Evolutionary conservation across 1,140 invertebrate species (phyloP).

Genomic region (Conus betulinus): DNA sequence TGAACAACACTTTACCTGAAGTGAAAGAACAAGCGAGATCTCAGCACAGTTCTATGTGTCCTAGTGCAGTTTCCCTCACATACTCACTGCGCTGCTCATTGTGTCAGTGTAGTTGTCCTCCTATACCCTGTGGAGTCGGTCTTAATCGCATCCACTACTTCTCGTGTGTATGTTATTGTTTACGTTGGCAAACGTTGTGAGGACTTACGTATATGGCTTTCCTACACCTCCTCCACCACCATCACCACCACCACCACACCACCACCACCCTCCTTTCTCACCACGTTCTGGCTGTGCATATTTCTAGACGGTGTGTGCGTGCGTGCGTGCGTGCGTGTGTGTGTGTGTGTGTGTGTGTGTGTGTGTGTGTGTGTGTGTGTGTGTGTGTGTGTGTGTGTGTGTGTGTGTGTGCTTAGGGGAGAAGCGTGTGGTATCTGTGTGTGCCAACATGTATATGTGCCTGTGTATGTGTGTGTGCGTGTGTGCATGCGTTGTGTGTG

Average conservation of each 20-base stretch:
- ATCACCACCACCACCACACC: no score
- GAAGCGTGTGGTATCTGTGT: not conserved
- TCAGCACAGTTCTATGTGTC: not conserved
- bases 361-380: not conserved
- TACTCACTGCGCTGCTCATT: no score
- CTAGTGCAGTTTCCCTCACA: no score
- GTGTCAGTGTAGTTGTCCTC: no score
- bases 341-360: constrained; percentile 10
- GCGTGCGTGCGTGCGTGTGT: not conserved
- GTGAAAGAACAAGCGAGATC: not conserved
- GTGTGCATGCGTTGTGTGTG: not conserved
- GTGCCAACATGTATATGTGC: not conserved
- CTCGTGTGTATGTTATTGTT: no score
- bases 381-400: not conserved
- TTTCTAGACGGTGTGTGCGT: not conserved
- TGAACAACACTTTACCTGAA: not conserved
- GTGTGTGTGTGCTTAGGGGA: not conserved
- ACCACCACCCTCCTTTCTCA: no score
- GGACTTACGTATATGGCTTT: no score
- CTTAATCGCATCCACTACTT: no score
- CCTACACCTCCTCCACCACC: no score
- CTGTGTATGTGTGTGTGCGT: not conserved
- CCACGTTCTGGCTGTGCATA: no score
- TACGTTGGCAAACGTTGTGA: no score
- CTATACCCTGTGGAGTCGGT: no score